Evolutionary conservation across 2,888 invertebrate genomes (phyloP), one percentile per base, ranked within the genome.

Genomic region (Serrognathus titanus): DNA sequence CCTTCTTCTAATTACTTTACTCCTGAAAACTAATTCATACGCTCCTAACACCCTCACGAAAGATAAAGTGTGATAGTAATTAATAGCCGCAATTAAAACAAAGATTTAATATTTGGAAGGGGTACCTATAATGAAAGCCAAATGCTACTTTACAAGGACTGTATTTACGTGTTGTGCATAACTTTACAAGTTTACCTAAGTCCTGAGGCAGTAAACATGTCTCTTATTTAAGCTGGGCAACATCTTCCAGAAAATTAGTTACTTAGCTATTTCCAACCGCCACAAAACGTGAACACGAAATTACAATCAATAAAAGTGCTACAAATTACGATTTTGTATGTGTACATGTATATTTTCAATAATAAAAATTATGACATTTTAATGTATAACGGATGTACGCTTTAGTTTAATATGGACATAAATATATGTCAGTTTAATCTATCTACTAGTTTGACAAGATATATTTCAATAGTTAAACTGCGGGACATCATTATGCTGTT

Each of bases 111-210:
- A 73, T 71, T 68, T 73, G 67, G 67, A 67, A 64, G 71, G 71
- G 72, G 70, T 59, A 55, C 59, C 45, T 57, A 58, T 58, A 58
- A 58, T 58, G 58, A 58, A 58, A 58, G 49, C 58, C 58, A 58
- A 58, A 58, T 58, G 58, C 55, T 58, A 58, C 58, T 58, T 58
- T 58, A 58, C 55, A 53, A 51, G 55, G 62, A 61, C 61, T 62
- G 55, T 75, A 75, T 76, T 77, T 76, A 77, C 77, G 77, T 77
- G 77, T 76, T 75, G 74, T 72, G 77, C 76, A 77, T 77, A 77
- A 77, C 73, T 77, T 77, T 71, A 69, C 73, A 76, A 77, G 72
- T 76, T 77, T 74, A 70, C 75, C 75, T 77, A 77, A 77, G 75
- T 66, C 64, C 57, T 55, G 39, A 58, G 67, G 73, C 70, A 71